Base-by-base conservation (phyloP, 1,140 invertebrate species). In the Aporrectodea caliginosa region DNA sequence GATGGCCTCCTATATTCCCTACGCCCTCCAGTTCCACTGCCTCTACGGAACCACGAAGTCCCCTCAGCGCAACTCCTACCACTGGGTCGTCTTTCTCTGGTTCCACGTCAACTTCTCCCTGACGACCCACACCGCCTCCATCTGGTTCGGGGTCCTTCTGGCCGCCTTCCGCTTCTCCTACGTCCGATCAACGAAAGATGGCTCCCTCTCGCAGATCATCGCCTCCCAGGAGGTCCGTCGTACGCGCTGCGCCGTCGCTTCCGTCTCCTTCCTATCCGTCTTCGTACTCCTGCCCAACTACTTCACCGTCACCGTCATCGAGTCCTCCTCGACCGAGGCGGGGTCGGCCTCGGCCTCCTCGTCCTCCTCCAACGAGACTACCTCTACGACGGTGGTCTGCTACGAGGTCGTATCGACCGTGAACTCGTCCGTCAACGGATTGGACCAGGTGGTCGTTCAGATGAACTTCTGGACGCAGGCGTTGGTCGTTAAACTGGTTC, bases 81-180 rank as follows among this genome's bases (percentile, higher is more conserved):
- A 75, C 0, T 87, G 86, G 87, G 84, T 85, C 82, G 70, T 79
- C 12, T 88, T 85, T 78, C 77, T 86, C 16, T 77, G 87, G 2
- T 84, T 88, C 78, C 83, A 86, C 72, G 81, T 85, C 30, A 85
- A 95, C 82, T 96, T 96, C 85, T 88, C 90, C 0, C 86, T 89
- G 91, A 93, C 95, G 0, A 90, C 93, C 84, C 96, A 98, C 86
- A 97, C 95, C 0, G 94, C 97, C 69, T 95, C 95, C 0, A 97
- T 96, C 77, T 96, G 94, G 91, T 86, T 98, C 78, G 97, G 95
- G 0, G 93, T 98, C 0, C 94, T 94, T 0, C 86, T 98, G 68
- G 95, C 96, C 0, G 92, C 97, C 1, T 97, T 96, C 93, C 43
- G 43, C 43, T 58, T 58, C 43, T 58, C 43, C 43, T 58, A 12